A percentile compares a stretch with the other conserved stretches of the same genome.
phyloP scores from a whole-genome alignment of 2,113 vertebrate genomes.

The Lepus americanus region DNA sequence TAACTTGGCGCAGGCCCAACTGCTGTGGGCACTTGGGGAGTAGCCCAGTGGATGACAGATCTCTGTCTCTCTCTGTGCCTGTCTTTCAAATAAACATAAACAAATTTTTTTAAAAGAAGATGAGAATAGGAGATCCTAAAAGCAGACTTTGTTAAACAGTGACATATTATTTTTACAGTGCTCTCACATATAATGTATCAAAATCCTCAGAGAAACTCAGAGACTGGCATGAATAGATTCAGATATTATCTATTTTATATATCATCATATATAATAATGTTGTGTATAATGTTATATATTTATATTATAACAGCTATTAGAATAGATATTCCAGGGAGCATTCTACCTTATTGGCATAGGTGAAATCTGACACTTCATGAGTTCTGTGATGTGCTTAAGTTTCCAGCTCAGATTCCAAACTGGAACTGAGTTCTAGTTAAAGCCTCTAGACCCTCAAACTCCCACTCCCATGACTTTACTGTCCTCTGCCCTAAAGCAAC shows the following conservation, averaged over 20 bases:
- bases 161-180: neutral
- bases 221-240: neutral
- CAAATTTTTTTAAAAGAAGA: neutral
- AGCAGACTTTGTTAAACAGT: conserved; percentile 3
- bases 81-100: no score
- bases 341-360: neutral
- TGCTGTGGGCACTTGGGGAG: no score
- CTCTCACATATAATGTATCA: neutral
- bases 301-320: no score
- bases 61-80: no score
- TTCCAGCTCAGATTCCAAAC: conserved; percentile 3
- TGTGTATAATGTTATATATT: no score
- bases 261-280: no score
- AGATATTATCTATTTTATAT: no score
- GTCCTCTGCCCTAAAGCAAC: conserved; percentile 28
- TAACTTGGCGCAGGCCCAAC: no score
- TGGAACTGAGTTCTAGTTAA: neutral
- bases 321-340: no score
- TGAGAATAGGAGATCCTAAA: neutral
- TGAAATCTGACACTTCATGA: conserved; percentile 55
- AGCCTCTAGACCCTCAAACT: neutral
- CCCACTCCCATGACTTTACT: neutral
- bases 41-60: no score
- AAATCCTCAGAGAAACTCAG: neutral
- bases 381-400: neutral